Base-by-base conservation (phyloP, 92 coral and sea anemone species). In the Isaurus tuberculatus region DNA sequence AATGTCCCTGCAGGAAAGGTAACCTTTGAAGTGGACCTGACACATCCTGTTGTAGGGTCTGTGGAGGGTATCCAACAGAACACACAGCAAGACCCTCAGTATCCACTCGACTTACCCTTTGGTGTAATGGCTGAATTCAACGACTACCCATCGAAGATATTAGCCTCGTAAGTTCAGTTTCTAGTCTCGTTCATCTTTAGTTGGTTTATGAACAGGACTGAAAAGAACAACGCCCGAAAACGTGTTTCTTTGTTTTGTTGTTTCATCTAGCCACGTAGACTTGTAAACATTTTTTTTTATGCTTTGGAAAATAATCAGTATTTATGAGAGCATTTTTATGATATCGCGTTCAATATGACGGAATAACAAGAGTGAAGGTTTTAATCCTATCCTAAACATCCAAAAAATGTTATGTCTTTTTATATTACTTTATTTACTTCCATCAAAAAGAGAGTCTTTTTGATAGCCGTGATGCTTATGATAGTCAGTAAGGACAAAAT, bases 1-100 rank as follows among this genome's bases (percentile, higher is more conserved):
- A 94, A 94, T 79, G 89, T 94, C 8, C 98, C 98, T 71, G 91
- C 89, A 22, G 95, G 92, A 10, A 55, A 94, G 60, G 57, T 86
- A 43, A 92, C 98, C 40, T 90, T 94, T 75, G 89, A 94, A 11
- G 91, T 92, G 22, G 92, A 92, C 75, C 85, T 94, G 43, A 70
- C 69, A 9, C 71, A 80, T 3, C 94, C 92, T 3, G 72, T 89
- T 17, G 36, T 63, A 34, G 91, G 87, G 29, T 60, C 79, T 19
- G 85, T 73, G 11, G 89, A 70, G 30, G 8, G 36, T 33, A 64
- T 25, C 44, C 65, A 90, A 28, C 79, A 80, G 65, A 58, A 16
- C 64, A 10, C 8, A 16, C 19, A 2, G 23, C 27, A 17, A 22
- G 29, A 74, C 2, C 17, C 37, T 5, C 80, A 51, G 57, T 23